phyloP scores from a whole-genome alignment of 2,113 vertebrate genomes.

The Neolamprologus sp. region DNA sequence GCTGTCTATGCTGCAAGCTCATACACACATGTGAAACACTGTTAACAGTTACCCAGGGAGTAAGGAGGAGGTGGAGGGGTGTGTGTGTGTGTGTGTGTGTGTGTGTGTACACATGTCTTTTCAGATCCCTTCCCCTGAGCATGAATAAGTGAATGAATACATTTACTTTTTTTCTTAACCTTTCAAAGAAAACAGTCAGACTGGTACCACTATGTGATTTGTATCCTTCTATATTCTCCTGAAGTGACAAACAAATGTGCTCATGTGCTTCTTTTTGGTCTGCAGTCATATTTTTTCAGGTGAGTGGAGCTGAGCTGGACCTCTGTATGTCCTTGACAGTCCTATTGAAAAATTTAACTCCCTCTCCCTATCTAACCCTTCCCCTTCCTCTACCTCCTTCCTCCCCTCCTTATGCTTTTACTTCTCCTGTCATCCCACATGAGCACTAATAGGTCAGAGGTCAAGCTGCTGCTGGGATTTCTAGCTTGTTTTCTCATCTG shows the following conservation, averaged over 20 bases:
- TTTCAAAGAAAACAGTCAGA: neutral
- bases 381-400: neutral
- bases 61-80: neutral
- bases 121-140: neutral
- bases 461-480: slow-evolving; percentile 8
- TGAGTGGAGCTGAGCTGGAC: slow-evolving; percentile 2
- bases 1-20: slow-evolving; percentile 29
- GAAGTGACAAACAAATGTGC: neutral
- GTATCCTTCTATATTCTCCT: neutral
- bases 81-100: neutral
- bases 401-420: neutral
- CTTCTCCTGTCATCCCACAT: slow-evolving; percentile 10
- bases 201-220: neutral
- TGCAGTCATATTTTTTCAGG: slow-evolving; percentile 10
- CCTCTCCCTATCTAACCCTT: neutral
- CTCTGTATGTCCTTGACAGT: slow-evolving; percentile 47
- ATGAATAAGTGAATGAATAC: neutral
- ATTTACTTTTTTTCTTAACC: neutral
- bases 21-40: slow-evolving; percentile 43
- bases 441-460: slow-evolving; percentile 32
- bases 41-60: slow-evolving; percentile 50
- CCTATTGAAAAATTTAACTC: slow-evolving; percentile 60
- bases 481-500: neutral
- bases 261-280: neutral
- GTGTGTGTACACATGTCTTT: neutral